phyloP scores from a whole-genome alignment of 2,888 invertebrate species.

The Drosophila pseudotakahashii region DNA sequence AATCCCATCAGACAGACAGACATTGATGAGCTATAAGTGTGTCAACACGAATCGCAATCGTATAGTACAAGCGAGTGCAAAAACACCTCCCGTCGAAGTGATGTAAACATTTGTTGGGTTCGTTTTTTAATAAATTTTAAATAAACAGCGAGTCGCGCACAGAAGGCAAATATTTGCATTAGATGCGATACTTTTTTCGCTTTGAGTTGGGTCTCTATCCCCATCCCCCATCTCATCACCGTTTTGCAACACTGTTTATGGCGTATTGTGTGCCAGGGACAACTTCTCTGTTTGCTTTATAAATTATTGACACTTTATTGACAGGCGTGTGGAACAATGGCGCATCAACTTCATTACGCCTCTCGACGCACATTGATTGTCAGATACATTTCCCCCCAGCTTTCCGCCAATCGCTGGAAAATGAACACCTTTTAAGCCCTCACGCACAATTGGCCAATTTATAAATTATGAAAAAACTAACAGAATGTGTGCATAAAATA shows the following conservation, averaged over 20 bases:
- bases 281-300: conserved; percentile 77
- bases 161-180: conserved; percentile 76
- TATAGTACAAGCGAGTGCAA: conserved; percentile 55
- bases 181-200: conserved; percentile 49
- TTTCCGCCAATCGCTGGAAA: conserved; percentile 16
- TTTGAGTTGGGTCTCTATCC: conserved; percentile 16
- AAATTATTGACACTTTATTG: conserved; percentile 80
- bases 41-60: conserved; percentile 77
- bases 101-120: conserved; percentile 43
- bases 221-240: background rate
- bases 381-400: conserved; percentile 13
- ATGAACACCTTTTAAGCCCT: conserved; percentile 36
- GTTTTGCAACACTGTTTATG: conserved; percentile 51
- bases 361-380: conserved; percentile 52
- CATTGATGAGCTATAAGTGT: conserved; percentile 78
- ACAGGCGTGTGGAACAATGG: conserved; percentile 52
- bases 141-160: conserved; percentile 61
- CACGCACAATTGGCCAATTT: conserved; percentile 44
- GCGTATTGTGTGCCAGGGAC: conserved; percentile 53
- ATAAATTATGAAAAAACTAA: conserved; percentile 40
- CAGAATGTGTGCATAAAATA: conserved; percentile 54
- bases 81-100: background rate
- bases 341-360: conserved; percentile 62
- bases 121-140: conserved; percentile 77
- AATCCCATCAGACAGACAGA: conserved; percentile 36